Evolutionary conservation across 2,113 vertebrate species (phyloP), one percentile per base, ranked within the genome.

Genomic region (Azemiops feae): DNA sequence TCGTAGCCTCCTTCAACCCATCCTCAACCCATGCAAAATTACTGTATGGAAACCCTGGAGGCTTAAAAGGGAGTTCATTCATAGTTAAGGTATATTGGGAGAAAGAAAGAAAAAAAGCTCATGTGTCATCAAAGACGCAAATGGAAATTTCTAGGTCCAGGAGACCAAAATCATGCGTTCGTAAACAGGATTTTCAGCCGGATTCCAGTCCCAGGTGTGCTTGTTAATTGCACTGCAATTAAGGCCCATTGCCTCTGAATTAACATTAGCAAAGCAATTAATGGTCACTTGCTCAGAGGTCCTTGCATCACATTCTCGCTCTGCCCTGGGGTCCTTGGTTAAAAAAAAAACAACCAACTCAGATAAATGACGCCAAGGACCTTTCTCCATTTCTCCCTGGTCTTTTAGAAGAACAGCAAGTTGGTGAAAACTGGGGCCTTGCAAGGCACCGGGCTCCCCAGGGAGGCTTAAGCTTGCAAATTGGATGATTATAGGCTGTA

Each of bases 401-500:
- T 89, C 95, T 50, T 1, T 0, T 89, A 30, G 94, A 94, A 95
- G 96, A 95, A 94, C 95, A 91, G 64, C 91, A 89, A 1, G 81
- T 74, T 85, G 8, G 74, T 88, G 93, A 95, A 87, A 97, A 93
- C 95, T 81, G 12, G 92, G 97, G 18, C 95, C 94, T 97, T 96
- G 96, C 45, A 90, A 94, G 92, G 90, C 93, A 95, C n/a, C 86
- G 69, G 94, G 95, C 94, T 96, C 92, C 96, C 55, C 20, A 95
- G 94, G 96, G 96, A 95, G 88, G 52, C 58, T 95, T 94, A 92
- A 96, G 93, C 92, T 96, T 93, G 94, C 95, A 98, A 98, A 98
- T 97, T 96, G 97, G 96, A 95, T 97, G 95, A 98, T 98, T 98
- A 98, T 4, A 54, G 94, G 53, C 93, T 93, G 91, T 98, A 97